phyloP scores from a whole-genome alignment of 2,888 invertebrate species.

The Lypha dubia region DNA sequence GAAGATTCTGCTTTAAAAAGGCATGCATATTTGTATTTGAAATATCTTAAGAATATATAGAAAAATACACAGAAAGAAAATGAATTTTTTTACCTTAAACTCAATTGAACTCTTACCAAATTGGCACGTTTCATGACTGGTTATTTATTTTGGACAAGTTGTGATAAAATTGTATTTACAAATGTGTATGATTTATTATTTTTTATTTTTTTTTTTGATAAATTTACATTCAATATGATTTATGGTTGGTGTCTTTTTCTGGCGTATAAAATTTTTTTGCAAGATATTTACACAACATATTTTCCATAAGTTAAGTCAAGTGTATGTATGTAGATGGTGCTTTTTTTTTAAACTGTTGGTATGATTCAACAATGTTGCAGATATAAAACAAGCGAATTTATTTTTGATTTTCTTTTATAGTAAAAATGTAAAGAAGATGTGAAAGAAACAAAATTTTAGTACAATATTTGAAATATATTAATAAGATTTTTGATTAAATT shows the following conservation, averaged over 20 bases:
- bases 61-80: background rate
- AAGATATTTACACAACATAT: constrained; percentile 18
- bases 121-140: constrained; percentile 76
- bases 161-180: constrained; percentile 57
- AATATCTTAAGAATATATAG: background rate
- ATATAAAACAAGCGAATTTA: constrained; percentile 2
- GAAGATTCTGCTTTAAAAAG: background rate
- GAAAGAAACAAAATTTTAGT: background rate
- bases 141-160: constrained; percentile 3
- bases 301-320: constrained; percentile 25
- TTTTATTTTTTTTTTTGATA: background rate
- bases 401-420: constrained; percentile 11
- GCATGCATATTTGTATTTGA: background rate
- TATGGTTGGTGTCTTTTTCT: background rate
- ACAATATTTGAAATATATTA: too few relatives aligned
- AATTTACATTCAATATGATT: constrained; percentile 28
- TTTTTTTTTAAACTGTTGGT: background rate
- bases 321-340: background rate
- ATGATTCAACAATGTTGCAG: constrained; percentile 24
- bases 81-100: constrained; percentile 77
- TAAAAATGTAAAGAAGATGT: constrained; percentile 14
- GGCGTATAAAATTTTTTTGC: constrained; percentile 10
- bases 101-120: constrained; percentile 81
- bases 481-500: background rate
- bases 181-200: background rate